Evolutionary conservation across 2,113 vertebrate genomes (phyloP), one percentile per base, ranked within the genome.

Genomic region (Falco punctatus): DNA sequence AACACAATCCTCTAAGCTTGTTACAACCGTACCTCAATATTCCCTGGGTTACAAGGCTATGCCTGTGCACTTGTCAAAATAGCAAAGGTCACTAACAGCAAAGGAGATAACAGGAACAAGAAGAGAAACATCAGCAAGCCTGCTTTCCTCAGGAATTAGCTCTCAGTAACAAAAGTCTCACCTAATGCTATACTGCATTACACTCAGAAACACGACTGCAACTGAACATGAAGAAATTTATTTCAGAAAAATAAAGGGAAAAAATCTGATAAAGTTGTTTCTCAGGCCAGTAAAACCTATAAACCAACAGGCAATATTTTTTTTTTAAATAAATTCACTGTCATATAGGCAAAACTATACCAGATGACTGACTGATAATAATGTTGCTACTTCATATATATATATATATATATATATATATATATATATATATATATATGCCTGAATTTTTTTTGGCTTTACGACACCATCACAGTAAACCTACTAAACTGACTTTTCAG

Each of bases 21-120:
- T 93, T 90, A 83, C 86, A 92, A 44, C 22, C 42, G 46, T 57
- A 74, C 75, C 86, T 93, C 71, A 54, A 13, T 81, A 81, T 69
- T 90, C 67, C 64, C 82, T 62, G 67, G 35, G 71, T 88, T 94
- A 86, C 55, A 90, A 86, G 75, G 64, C 55, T 86, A 24, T 57
- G 32, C 57, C 88, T 70, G 35, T 40, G 69, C 86, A 74, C 54
- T 81, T 94, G 59, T 93, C 86, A 70, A 95, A 93, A 95, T 51
- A 92, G 33, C 62, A 93, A 90, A 90, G 82, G 75, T 94, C 82
- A 44, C 70, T 81, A 77, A 70, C 22, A 66, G 44, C 19, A 23
- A 83, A 74, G 51, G 12, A 92, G 62, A 55, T 66, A 95, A 81
- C 35, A 86, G 66, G 35, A 93, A 77, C 13, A 70, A 85, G 59